phyloP scores from a whole-genome alignment of 2,797 vertebrate species.

The Myotis planiceps region DNA sequence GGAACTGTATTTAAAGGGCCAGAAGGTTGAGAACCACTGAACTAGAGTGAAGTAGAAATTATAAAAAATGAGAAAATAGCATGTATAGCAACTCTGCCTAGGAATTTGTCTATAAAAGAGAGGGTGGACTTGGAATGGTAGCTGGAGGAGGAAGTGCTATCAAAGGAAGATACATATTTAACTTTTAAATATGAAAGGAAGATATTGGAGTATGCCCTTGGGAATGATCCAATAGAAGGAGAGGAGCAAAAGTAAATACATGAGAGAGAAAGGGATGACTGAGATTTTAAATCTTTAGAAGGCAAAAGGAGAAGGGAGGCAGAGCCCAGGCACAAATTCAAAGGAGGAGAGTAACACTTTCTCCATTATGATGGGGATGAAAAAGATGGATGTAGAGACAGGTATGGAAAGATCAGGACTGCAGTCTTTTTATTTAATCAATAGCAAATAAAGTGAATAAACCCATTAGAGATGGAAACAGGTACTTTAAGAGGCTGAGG shows the following conservation, averaged over 20 bases:
- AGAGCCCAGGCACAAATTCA: background rate
- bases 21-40: too few relatives aligned
- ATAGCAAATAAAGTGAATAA: conserved; percentile 40
- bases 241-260: background rate
- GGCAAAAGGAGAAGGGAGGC: background rate
- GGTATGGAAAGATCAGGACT: background rate
- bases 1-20: too few relatives aligned
- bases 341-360: background rate
- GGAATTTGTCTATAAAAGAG: background rate
- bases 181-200: background rate
- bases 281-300: background rate
- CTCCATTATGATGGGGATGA: background rate
- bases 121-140: background rate
- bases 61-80: background rate
- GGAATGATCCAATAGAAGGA: background rate
- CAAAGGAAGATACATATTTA: background rate
- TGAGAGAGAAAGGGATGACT: background rate
- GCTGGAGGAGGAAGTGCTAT: background rate
- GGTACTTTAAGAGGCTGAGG: background rate
- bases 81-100: background rate
- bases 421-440: conserved; percentile 1
- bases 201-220: background rate
- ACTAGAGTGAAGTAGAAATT: background rate
- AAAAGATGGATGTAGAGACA: background rate
- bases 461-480: conserved; percentile 10